Percentiles rank a stretch among this genome's conserved stretches.
Evolutionary conservation across 2,113 vertebrate genomes (phyloP).

Genomic region (Platycercus adscitus): DNA sequence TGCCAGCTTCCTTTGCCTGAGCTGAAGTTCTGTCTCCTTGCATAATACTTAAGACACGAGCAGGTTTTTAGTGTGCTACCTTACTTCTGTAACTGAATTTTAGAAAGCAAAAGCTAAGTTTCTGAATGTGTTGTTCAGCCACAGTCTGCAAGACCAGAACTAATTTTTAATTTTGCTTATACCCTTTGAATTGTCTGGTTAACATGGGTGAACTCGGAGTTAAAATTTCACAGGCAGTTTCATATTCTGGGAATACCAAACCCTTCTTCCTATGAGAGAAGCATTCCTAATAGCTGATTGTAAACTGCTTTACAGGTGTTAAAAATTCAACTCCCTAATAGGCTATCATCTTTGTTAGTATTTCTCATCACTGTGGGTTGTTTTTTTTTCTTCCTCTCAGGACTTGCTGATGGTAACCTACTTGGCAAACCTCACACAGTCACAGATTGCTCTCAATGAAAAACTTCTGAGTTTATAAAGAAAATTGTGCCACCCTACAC

Average conservation of each 20-base stretch:
- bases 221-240: slow-evolving; percentile 60
- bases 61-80: background rate
- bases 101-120: background rate
- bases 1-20: background rate
- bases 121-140: background rate
- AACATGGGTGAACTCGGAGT: slow-evolving; percentile 40
- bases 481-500: background rate
- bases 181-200: slow-evolving; percentile 56
- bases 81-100: background rate
- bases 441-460: slow-evolving; percentile 94
- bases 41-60: background rate
- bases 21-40: background rate
- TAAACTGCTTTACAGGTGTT: background rate
- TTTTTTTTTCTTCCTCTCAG: slow-evolving; percentile 65
- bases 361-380: background rate
- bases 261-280: background rate
- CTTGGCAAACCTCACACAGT: slow-evolving; percentile 93
- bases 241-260: slow-evolving; percentile 3
- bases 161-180: slow-evolving; percentile 58
- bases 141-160: slow-evolving; percentile 1
- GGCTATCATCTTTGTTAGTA: background rate
- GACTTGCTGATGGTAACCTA: slow-evolving; percentile 97
- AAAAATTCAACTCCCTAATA: background rate
- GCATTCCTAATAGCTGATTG: background rate
- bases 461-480: slow-evolving; percentile 87